Conservation (phyloP, 92 coral and sea anemone species). For the Epizoanthus fatuus region DNA sequence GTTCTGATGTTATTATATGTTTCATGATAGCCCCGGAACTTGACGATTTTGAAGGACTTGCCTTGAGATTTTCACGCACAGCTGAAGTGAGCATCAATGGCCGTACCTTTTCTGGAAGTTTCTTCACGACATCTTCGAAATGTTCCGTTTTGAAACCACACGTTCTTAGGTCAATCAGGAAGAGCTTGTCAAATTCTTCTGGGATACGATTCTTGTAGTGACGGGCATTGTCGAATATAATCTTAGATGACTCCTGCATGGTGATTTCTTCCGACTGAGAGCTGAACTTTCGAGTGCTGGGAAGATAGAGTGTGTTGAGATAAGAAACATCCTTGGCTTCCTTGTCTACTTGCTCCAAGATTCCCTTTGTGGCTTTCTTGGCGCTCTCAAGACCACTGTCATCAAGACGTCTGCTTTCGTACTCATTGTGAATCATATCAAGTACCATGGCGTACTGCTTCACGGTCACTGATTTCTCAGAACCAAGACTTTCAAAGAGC, state of each 20-base stretch:
- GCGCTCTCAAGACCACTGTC: constrained; percentile 54
- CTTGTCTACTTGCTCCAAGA: constrained; percentile 45
- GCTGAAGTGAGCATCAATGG: constrained; percentile 58
- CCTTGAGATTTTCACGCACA: constrained; percentile 44
- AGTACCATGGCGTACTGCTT: constrained; percentile 74
- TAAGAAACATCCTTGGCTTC: neutral
- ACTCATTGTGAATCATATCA: constrained; percentile 42
- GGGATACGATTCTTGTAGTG: constrained; percentile 47
- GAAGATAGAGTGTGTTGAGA: too few species aligned
- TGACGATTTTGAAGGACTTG: neutral
- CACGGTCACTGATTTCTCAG: constrained; percentile 44
- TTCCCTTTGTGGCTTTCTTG: constrained; percentile 56
- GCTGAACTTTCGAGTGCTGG: too few species aligned
- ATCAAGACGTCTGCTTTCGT: constrained; percentile 27
- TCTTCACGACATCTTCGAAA: constrained; percentile 25
- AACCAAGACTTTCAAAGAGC: constrained; percentile 61
- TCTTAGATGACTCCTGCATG: too few species aligned
- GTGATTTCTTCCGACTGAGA: too few species aligned
- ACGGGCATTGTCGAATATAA: constrained; percentile 69
- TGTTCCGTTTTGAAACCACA: constrained; percentile 15
- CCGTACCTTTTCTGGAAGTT: constrained; percentile 42
- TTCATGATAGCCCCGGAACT: constrained; percentile 44
- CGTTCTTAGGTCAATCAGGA: constrained; percentile 53
- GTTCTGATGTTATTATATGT: constrained; percentile 30
- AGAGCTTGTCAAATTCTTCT: constrained; percentile 7